Conservation (phyloP, 1,140 invertebrate species). For the Caenorhabditis inopinata region DNA sequence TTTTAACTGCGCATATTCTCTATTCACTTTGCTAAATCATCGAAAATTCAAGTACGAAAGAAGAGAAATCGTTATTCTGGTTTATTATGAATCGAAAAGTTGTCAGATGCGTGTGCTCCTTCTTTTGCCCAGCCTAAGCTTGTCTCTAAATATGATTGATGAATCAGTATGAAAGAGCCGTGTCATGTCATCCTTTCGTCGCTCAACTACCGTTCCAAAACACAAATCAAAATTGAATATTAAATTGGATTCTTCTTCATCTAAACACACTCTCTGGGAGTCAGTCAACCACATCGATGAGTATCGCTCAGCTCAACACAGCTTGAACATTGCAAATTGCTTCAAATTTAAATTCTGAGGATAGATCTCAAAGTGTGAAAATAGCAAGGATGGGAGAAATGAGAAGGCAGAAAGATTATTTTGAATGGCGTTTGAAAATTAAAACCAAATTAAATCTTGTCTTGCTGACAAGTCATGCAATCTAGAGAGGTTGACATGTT, state of each 20-base stretch:
- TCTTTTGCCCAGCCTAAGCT: background rate
- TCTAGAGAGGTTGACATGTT: background rate
- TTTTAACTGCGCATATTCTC: background rate
- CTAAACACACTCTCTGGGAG: background rate
- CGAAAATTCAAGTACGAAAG: conserved; percentile 12
- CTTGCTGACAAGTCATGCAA: conserved; percentile 18
- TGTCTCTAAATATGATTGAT: conserved; percentile 37
- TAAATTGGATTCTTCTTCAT: background rate
- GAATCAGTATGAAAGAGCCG: conserved; percentile 36
- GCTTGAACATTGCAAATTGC: conserved; percentile 14
- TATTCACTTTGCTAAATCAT: background rate
- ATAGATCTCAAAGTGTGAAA: conserved; percentile 3
- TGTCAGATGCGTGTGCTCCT: conserved; percentile 19
- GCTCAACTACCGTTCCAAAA: conserved; percentile 15
- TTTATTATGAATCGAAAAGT: conserved; percentile 35
- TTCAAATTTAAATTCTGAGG: conserved; percentile 27
- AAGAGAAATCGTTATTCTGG: conserved; percentile 24
- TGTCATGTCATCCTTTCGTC: background rate
- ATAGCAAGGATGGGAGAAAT: background rate
- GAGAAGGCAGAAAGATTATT: background rate
- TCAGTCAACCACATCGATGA: conserved; percentile 14
- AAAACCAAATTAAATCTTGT: conserved; percentile 30
- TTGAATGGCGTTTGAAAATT: conserved; percentile 28
- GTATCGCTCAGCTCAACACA: conserved; percentile 24
- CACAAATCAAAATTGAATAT: conserved; percentile 35